These are phyloP conservation scores for Podocnemis expansa DNA, from an alignment of 2,113 vertebrate genomes.

Conservation along the genomic window DNA sequence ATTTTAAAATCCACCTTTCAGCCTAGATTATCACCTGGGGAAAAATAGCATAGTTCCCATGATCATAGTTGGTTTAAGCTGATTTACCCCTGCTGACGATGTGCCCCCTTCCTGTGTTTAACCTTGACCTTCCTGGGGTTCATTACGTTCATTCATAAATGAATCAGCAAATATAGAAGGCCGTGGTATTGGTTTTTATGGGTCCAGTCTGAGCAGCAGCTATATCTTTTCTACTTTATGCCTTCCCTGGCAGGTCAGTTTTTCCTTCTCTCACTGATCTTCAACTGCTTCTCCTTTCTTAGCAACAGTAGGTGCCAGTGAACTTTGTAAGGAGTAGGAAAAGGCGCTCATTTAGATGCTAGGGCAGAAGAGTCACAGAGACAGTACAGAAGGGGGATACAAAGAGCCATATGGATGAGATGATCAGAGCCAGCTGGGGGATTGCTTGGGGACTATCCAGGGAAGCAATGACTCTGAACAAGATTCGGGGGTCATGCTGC, in stretches of 20 bases:
- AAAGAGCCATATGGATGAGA: neutral
- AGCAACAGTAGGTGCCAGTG: neutral
- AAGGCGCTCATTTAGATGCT: neutral
- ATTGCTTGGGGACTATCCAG: neutral
- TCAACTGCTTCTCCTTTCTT: neutral
- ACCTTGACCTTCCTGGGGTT: neutral
- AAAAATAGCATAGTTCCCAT: accelerated
- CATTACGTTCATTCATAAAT: neutral
- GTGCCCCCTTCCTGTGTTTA: neutral
- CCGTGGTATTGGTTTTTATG: neutral
- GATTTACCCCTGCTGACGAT: neutral
- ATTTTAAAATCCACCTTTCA: neutral
- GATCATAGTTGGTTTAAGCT: neutral
- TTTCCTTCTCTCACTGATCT: neutral
- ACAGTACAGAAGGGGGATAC: neutral
- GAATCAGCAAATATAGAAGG: neutral
- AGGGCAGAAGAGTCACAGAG: neutral
- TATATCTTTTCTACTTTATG: neutral
- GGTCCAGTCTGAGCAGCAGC: accelerated
- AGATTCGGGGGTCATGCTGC: neutral
- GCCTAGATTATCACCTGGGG: neutral
- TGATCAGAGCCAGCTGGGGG: neutral
- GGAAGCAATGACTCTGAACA: neutral
- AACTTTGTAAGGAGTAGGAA: neutral
- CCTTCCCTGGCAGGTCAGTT: neutral